These are phyloP conservation scores for Rhadina sibilatrix DNA, from an alignment of 2,113 vertebrate species.

Conservation along the genomic window DNA sequence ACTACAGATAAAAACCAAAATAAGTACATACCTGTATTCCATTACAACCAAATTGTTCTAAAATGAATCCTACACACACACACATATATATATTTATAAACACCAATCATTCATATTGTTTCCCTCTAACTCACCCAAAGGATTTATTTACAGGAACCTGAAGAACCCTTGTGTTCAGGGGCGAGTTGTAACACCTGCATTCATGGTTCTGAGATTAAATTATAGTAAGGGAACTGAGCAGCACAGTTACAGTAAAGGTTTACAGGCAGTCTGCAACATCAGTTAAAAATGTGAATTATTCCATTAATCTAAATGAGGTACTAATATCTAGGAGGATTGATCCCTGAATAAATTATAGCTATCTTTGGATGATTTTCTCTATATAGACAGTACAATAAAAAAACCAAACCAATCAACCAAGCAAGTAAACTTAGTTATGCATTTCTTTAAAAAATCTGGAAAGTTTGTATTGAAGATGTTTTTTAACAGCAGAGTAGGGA, in stretches of 20 bases:
- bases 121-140: not conserved
- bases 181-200: fast-evolving
- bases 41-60: not conserved
- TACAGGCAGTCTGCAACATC: not conserved
- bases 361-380: not conserved
- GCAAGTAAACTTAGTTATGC: not conserved
- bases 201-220: not conserved
- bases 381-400: not conserved
- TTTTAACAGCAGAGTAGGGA: not conserved
- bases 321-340: not conserved
- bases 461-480: not conserved
- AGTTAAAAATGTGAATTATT: not conserved
- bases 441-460: not conserved
- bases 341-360: not conserved
- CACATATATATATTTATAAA: not conserved
- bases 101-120: fast-evolving
- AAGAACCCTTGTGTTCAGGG: not conserved
- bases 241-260: not conserved
- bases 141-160: not conserved
- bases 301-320: not conserved
- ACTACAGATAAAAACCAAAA: not conserved
- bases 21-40: not conserved
- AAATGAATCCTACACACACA: not conserved
- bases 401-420: not conserved
- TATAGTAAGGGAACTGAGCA: not conserved